Percentiles rank a stretch among this genome's conserved stretches.
phyloP scores from a whole-genome alignment of 2,797 vertebrate genomes.

The Hydrolagus colliei region DNA sequence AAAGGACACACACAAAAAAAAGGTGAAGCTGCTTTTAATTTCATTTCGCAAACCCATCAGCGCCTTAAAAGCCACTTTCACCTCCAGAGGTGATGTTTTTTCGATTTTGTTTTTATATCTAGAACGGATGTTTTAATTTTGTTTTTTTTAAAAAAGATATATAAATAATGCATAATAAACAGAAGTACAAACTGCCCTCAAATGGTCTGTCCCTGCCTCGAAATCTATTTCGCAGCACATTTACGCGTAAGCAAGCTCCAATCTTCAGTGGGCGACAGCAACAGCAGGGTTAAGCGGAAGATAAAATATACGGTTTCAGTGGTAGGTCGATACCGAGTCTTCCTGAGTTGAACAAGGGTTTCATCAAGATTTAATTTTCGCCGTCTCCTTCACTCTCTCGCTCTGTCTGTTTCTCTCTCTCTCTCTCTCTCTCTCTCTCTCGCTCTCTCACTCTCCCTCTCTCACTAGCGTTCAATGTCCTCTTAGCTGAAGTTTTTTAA shows the following conservation, averaged over 20 bases:
- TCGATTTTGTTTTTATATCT: too few relatives aligned
- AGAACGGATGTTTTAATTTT: conserved; percentile 12
- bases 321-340: conserved; percentile 41
- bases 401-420: background rate
- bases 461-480: conserved; percentile 4
- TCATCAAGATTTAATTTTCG: conserved; percentile 32
- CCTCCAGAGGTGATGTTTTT: background rate
- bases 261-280: background rate
- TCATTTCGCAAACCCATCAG: background rate
- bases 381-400: background rate
- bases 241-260: background rate
- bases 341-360: conserved; percentile 35
- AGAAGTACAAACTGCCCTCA: too few relatives aligned
- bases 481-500: conserved; percentile 14
- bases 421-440: background rate
- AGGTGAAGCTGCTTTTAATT: conserved; percentile 23
- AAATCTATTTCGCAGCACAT: background rate
- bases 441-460: background rate
- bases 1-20: conserved; percentile 17
- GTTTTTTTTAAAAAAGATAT: background rate
- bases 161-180: background rate
- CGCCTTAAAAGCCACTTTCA: background rate
- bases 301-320: conserved; percentile 13
- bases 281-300: conserved; percentile 18
- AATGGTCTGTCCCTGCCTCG: background rate